These are phyloP conservation scores for Drosophila teissieri DNA, from an alignment of 1,140 invertebrate species.

Conservation along the genomic window DNA sequence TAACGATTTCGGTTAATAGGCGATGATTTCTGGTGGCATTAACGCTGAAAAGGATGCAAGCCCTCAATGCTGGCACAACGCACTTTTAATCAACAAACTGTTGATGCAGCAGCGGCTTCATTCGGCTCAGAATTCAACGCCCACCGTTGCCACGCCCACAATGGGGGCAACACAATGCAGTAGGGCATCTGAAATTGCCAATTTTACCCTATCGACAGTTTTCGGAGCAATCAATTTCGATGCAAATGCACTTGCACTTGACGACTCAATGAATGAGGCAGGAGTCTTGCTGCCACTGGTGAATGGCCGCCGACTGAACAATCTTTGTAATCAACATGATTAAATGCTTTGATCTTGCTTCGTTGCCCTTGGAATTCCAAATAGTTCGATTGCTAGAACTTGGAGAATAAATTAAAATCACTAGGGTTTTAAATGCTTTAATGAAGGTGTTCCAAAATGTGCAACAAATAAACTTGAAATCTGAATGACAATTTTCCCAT, in stretches of 20 bases:
- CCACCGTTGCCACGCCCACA: slow-evolving; percentile 38
- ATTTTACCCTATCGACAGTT: slow-evolving; percentile 79
- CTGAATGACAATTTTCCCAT: no score
- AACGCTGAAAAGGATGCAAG: slow-evolving; percentile 29
- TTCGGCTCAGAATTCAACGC: slow-evolving; percentile 9
- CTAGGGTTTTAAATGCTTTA: not conserved
- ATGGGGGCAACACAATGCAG: slow-evolving; percentile 36
- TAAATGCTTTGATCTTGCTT: not conserved
- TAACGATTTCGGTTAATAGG: not conserved
- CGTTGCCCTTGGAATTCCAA: not conserved
- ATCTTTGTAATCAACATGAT: not conserved
- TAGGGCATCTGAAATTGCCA: slow-evolving; percentile 63
- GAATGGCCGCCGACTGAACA: slow-evolving; percentile 28
- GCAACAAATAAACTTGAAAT: not conserved
- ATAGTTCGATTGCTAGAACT: not conserved
- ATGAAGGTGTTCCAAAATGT: not conserved
- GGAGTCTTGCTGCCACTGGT: slow-evolving; percentile 32
- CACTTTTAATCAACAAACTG: slow-evolving; percentile 81
- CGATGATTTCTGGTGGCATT: slow-evolving; percentile 23
- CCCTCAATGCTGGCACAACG: slow-evolving; percentile 62
- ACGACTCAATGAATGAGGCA: slow-evolving; percentile 79
- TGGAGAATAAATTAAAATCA: not conserved
- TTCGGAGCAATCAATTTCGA: slow-evolving; percentile 82
- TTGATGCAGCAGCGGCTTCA: slow-evolving; percentile 55
- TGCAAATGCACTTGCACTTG: slow-evolving; percentile 83